Conservation (phyloP, 1,140 invertebrate species). For the Trialeurodes vaporariorum region DNA sequence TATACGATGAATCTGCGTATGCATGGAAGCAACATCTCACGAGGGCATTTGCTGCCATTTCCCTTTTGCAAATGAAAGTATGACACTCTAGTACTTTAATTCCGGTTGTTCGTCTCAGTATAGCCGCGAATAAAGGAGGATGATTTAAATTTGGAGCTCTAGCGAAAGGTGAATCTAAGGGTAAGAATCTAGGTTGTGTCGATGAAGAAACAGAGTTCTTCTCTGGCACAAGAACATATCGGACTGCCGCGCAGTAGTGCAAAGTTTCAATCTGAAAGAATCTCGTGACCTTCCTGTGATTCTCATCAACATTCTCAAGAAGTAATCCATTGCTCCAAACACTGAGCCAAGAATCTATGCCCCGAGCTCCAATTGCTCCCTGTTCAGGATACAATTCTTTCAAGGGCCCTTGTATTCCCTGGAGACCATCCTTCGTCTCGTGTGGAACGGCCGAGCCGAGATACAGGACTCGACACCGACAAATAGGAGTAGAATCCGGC, state of each 20-base stretch:
- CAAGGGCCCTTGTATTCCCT: conserved; percentile 95
- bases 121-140: conserved; percentile 94
- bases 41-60: conserved; percentile 86
- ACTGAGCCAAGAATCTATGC: conserved; percentile 94
- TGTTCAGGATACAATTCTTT: conserved; percentile 91
- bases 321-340: conserved; percentile 95
- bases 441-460: conserved; percentile 94
- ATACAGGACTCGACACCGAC: conserved; percentile 93
- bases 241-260: conserved; percentile 95
- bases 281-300: conserved; percentile 82
- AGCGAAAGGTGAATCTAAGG: conserved; percentile 91
- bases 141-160: conserved; percentile 69
- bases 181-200: conserved; percentile 72
- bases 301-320: conserved; percentile 92
- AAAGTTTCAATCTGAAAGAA: conserved; percentile 96
- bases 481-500: conserved; percentile 70
- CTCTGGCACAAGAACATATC: conserved; percentile 49
- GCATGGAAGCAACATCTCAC: conserved; percentile 91
- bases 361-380: conserved; percentile 69
- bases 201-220: conserved; percentile 38
- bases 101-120: conserved; percentile 87
- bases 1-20: conserved; percentile 86
- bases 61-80: conserved; percentile 93
- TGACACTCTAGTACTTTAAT: conserved; percentile 99
- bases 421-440: conserved; percentile 92